Evolutionary conservation across 2,888 invertebrate genomes (phyloP).

Genomic region (Eilema sororculum): DNA sequence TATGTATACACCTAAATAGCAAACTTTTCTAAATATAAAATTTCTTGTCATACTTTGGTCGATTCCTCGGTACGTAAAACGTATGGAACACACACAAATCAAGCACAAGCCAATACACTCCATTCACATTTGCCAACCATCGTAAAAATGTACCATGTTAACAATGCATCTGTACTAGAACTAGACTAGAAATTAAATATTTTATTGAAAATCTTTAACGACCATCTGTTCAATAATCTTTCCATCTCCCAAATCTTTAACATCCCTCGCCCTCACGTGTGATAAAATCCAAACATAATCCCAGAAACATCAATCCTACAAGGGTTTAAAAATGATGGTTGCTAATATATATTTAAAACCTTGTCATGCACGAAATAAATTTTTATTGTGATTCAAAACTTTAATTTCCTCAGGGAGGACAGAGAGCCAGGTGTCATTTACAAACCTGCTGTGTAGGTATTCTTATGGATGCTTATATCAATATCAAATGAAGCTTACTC

Average conservation of each 20-base stretch:
- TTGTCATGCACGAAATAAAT: conserved; percentile 51
- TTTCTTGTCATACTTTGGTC: too few species aligned
- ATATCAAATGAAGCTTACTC: conserved; percentile 16
- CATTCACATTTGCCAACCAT: not conserved
- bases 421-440: conserved; percentile 54
- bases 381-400: conserved; percentile 61
- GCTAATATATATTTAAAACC: conserved; percentile 49
- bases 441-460: conserved; percentile 37
- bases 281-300: not conserved
- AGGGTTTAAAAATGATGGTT: not conserved
- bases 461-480: conserved; percentile 28
- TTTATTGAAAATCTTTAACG: not conserved
- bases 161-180: too few species aligned
- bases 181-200: too few species aligned
- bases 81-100: too few species aligned
- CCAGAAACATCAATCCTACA: not conserved
- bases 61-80: too few species aligned
- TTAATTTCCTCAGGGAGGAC: conserved; percentile 64
- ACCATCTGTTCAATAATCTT: not conserved
- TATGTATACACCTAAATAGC: too few species aligned
- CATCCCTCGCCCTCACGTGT: not conserved
- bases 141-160: too few species aligned
- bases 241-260: not conserved
- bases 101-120: not conserved
- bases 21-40: too few species aligned